These are phyloP conservation scores for Benthosema pterotum DNA, from an alignment of 2,797 vertebrate genomes.

Conservation along the genomic window DNA sequence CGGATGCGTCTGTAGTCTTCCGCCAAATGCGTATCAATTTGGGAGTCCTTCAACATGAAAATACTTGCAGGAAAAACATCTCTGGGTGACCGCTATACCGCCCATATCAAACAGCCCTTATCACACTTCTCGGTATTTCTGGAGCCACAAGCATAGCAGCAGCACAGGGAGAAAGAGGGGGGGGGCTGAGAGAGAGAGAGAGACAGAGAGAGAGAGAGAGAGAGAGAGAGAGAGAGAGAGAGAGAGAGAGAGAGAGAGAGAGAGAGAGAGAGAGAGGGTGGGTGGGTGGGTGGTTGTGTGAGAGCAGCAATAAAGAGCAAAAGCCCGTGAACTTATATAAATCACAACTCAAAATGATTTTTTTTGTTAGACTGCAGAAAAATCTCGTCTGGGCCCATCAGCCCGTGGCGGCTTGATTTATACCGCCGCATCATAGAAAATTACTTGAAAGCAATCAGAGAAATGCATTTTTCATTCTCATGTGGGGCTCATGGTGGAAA, in stretches of 20 bases:
- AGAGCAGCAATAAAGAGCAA: background rate
- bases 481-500: slow-evolving; percentile 4
- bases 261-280: slow-evolving; percentile 13
- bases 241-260: too few species aligned
- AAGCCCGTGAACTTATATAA: slow-evolving; percentile 28
- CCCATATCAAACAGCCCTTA: slow-evolving; percentile 28
- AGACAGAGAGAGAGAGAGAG: slow-evolving; percentile 12
- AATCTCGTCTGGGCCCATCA: slow-evolving; percentile 32
- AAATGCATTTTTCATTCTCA: slow-evolving; percentile 1
- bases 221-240: too few species aligned
- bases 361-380: slow-evolving; percentile 28
- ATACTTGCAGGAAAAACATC: too few species aligned
- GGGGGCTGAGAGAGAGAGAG: too few species aligned
- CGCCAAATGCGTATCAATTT: too few species aligned
- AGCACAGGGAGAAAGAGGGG: too few species aligned
- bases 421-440: slow-evolving; percentile 22
- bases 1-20: too few species aligned
- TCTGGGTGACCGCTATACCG: too few species aligned
- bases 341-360: slow-evolving; percentile 39
- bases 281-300: too few species aligned
- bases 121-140: slow-evolving; percentile 23
- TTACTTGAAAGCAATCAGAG: slow-evolving; percentile 24
- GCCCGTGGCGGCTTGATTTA: slow-evolving; percentile 13
- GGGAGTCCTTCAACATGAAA: too few species aligned
- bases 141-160: slow-evolving; percentile 11